phyloP scores from a whole-genome alignment of 2,797 vertebrate genomes.

The Rhinophrynus dorsalis region DNA sequence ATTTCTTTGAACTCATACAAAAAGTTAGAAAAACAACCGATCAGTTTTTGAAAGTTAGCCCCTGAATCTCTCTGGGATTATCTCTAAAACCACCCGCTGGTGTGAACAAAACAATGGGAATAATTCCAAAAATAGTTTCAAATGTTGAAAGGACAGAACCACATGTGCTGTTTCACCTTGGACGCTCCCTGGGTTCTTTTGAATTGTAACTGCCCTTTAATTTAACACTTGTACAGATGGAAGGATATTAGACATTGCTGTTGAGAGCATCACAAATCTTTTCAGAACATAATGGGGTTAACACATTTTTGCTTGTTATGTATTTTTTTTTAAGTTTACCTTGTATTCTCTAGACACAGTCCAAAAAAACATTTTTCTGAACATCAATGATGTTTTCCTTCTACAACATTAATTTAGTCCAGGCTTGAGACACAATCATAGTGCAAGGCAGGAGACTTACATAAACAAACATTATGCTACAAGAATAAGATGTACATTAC shows the following conservation, averaged over 20 bases:
- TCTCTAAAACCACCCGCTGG: constrained; percentile 48
- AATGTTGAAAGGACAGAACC: constrained; percentile 42
- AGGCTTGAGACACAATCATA: constrained; percentile 43
- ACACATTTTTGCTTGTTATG: constrained; percentile 11
- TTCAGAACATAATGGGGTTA: constrained; percentile 3
- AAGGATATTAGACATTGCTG: constrained; percentile 4
- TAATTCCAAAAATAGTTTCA: constrained; percentile 49
- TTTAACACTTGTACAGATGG: constrained; percentile 33
- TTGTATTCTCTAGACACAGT: constrained; percentile 41
- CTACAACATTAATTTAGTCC: constrained; percentile 46
- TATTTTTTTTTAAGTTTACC: constrained; percentile 26
- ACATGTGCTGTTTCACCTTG: constrained; percentile 50
- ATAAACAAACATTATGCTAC: constrained; percentile 38
- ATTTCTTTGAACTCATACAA: constrained; percentile 44
- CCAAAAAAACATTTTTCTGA: constrained; percentile 41
- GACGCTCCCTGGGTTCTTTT: constrained; percentile 47
- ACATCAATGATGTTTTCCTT: constrained; percentile 48
- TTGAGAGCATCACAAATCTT: constrained; percentile 2
- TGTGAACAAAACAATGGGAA: constrained; percentile 51
- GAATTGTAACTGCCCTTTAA: constrained; percentile 44
- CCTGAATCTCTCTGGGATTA: constrained; percentile 49
- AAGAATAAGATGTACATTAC: constrained; percentile 37
- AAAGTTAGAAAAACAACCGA: constrained; percentile 44
- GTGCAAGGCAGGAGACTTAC: constrained; percentile 31
- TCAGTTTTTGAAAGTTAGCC: constrained; percentile 36